Evolutionary conservation across 2,113 vertebrate genomes (phyloP).

Genomic region (Daubentonia madagascariensis): DNA sequence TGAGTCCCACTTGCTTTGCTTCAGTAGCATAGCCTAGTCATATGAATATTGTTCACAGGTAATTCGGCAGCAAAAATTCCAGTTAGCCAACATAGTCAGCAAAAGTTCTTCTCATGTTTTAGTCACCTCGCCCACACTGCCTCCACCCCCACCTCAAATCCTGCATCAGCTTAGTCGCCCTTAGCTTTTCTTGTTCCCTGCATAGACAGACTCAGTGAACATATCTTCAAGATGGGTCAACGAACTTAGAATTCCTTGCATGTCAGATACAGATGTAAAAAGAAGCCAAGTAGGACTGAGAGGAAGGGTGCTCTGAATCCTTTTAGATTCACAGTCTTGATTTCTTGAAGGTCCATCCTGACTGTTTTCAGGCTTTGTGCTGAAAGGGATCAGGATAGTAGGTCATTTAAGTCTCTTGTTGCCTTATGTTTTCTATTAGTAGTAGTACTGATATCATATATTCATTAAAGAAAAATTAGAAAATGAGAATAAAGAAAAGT

Average conservation of each 20-base stretch:
- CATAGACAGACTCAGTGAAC: not conserved
- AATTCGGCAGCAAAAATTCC: not conserved
- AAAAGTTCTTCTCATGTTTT: not conserved
- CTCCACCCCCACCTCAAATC: not conserved
- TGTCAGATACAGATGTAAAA: accelerated
- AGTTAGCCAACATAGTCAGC: not conserved
- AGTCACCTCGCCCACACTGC: too few relatives aligned
- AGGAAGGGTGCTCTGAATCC: not conserved
- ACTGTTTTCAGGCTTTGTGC: not conserved
- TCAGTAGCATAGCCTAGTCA: not conserved
- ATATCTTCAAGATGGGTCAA: accelerated
- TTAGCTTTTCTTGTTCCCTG: not conserved
- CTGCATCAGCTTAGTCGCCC: accelerated
- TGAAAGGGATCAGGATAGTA: not conserved
- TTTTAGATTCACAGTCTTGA: not conserved
- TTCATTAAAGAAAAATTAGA: not conserved
- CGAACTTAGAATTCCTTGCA: not conserved
- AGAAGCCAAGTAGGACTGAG: not conserved
- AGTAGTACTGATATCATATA: not conserved
- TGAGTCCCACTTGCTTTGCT: not conserved
- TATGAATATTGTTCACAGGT: not conserved
- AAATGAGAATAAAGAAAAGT: not conserved
- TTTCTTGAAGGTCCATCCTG: not conserved
- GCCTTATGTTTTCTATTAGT: not conserved
- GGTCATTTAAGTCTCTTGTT: not conserved